Evolutionary conservation across 1,140 invertebrate species (phyloP).

Genomic region (Drosophila parabipectinata): DNA sequence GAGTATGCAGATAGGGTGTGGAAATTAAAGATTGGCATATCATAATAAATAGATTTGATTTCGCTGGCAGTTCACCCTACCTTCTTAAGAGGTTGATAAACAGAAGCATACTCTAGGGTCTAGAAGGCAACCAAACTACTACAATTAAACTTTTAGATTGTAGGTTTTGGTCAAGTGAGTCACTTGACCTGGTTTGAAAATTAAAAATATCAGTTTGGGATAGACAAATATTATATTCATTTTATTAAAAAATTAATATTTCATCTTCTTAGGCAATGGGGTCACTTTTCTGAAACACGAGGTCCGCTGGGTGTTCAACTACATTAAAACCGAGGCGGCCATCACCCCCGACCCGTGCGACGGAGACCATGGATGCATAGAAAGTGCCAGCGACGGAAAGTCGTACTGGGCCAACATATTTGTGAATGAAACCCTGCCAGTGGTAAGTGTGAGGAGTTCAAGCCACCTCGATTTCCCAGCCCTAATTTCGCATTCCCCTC

Average conservation of each 20-base stretch:
- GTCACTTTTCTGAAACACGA: constrained; percentile 68
- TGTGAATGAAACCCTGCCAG: constrained; percentile 65
- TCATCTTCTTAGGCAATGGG: constrained; percentile 51
- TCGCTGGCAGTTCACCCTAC: neutral
- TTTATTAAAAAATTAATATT: too few species aligned
- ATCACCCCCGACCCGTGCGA: constrained; percentile 80
- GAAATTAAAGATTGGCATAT: constrained; percentile 15
- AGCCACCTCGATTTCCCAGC: neutral
- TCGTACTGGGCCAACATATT: constrained; percentile 71
- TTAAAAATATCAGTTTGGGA: neutral
- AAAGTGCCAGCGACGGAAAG: constrained; percentile 62
- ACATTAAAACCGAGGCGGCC: constrained; percentile 58
- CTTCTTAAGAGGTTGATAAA: neutral
- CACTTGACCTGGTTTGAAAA: neutral
- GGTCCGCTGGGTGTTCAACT: constrained; percentile 74
- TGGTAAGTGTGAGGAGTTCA: constrained; percentile 49
- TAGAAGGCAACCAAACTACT: neutral
- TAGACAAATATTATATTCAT: too few species aligned
- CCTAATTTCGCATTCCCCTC: neutral
- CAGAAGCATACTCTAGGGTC: too few species aligned
- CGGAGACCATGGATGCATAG: constrained; percentile 66
- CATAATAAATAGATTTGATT: constrained; percentile 7
- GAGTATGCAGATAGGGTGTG: constrained; percentile 20
- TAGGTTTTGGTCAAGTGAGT: neutral
- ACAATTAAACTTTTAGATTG: neutral